Percentiles rank a stretch among this genome's conserved stretches.
Conservation (phyloP, 1,140 invertebrate genomes). For the Pseudomyrmex cubaensis region DNA sequence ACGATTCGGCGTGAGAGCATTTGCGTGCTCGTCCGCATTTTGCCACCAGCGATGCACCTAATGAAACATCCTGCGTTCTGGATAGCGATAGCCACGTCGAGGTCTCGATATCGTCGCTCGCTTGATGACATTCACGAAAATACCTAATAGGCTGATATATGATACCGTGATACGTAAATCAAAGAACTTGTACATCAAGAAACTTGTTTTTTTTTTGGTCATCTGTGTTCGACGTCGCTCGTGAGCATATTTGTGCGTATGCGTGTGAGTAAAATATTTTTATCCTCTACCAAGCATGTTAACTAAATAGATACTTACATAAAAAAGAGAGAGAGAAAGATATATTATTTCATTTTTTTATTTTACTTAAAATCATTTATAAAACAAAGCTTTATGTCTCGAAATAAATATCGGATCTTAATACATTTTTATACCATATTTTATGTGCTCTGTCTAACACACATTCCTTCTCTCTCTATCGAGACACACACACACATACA, state of each 20-base stretch:
- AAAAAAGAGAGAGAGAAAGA: neutral
- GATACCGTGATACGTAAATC: constrained; percentile 63
- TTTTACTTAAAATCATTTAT: too few species aligned
- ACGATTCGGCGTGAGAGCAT: constrained; percentile 35
- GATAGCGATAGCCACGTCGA: constrained; percentile 4
- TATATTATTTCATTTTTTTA: too few species aligned
- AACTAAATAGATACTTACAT: neutral
- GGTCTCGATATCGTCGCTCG: constrained; percentile 56
- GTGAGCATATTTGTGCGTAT: too few species aligned
- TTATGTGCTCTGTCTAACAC: too few species aligned
- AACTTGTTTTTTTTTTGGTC: constrained; percentile 24
- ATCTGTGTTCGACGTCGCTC: constrained; percentile 30
- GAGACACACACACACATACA: neutral
- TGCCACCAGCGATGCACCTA: constrained; percentile 27
- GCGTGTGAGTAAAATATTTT: constrained; percentile 1
- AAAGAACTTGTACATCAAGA: constrained; percentile 10
- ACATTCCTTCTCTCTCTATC: too few species aligned
- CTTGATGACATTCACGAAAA: constrained; percentile 60
- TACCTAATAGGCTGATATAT: constrained; percentile 1
- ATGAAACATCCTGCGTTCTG: constrained; percentile 45
- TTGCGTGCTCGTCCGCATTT: constrained; percentile 16
- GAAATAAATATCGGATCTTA: too few species aligned
- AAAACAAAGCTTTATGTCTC: too few species aligned
- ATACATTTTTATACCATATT: too few species aligned
- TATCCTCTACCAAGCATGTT: neutral